Conservation (phyloP, 2,888 invertebrate species). For the Orthosia gothica region DNA sequence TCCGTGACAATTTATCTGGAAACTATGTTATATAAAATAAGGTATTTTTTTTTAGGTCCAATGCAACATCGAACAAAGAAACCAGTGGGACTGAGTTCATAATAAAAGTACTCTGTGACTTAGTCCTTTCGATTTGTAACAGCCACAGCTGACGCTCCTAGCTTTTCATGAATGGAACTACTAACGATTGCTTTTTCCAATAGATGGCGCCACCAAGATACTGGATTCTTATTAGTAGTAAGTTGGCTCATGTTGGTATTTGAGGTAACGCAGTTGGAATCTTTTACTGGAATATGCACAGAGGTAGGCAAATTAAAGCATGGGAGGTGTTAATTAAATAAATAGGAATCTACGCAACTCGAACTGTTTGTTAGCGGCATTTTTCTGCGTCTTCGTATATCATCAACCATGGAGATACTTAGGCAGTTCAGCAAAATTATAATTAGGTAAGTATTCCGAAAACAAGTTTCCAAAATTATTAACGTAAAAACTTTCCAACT, state of each 20-base stretch:
- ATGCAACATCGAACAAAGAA: too few relatives aligned
- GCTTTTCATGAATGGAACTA: not conserved
- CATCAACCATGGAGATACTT: too few relatives aligned
- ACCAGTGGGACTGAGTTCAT: not conserved
- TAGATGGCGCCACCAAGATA: constrained; percentile 39
- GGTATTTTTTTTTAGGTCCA: too few relatives aligned
- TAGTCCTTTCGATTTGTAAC: too few relatives aligned
- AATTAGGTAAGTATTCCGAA: not conserved
- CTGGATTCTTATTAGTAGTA: not conserved
- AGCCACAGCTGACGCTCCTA: too few relatives aligned
- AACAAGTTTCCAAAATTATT: constrained; percentile 22
- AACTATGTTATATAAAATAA: too few relatives aligned
- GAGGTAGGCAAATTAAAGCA: too few relatives aligned
- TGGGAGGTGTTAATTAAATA: not conserved
- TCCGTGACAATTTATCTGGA: too few relatives aligned
- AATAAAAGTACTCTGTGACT: too few relatives aligned
- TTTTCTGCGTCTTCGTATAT: not conserved
- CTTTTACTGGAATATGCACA: too few relatives aligned
- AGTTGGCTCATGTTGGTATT: not conserved
- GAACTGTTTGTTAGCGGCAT: not conserved
- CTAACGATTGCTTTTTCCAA: not conserved
- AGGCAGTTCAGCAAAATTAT: not conserved
- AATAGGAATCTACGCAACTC: too few relatives aligned
- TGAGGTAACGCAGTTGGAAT: not conserved
- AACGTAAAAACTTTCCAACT: constrained; percentile 38